phyloP scores from a whole-genome alignment of 2,888 invertebrate species.

The Drosophila algonquin region DNA sequence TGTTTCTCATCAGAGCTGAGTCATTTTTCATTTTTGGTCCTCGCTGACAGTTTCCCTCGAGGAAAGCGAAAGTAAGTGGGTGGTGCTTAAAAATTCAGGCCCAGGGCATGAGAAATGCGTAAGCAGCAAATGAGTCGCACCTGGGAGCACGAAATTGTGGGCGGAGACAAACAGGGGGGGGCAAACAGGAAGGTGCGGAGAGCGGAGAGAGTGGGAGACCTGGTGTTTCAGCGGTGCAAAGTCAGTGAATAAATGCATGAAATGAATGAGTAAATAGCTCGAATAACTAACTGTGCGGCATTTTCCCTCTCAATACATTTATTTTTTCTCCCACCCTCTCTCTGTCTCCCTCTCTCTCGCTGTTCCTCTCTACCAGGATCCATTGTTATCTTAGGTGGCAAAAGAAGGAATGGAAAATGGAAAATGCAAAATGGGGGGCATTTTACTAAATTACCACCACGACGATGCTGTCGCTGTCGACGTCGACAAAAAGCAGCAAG shows the following conservation, averaged over 20 bases:
- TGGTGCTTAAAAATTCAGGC: slow-evolving; percentile 62
- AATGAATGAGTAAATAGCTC: slow-evolving; percentile 78
- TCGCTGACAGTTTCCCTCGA: slow-evolving; percentile 61
- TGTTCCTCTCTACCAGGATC: neutral
- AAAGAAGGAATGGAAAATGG: neutral
- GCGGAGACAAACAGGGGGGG: neutral
- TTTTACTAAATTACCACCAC: slow-evolving; percentile 48
- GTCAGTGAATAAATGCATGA: slow-evolving; percentile 73
- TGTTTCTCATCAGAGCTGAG: slow-evolving; percentile 2
- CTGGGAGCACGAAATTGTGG: slow-evolving; percentile 31
- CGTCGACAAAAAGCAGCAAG: slow-evolving; percentile 23
- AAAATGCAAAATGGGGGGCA: neutral
- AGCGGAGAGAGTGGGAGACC: neutral
- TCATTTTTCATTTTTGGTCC: slow-evolving; percentile 61
- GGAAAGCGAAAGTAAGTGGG: slow-evolving; percentile 46
- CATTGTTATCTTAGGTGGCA: slow-evolving; percentile 17
- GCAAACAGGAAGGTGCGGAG: neutral
- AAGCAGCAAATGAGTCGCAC: slow-evolving; percentile 67
- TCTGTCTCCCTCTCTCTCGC: no score
- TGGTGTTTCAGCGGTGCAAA: neutral
- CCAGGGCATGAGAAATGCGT: slow-evolving; percentile 59
- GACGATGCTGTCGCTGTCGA: slow-evolving; percentile 35
- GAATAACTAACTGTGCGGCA: slow-evolving; percentile 72
- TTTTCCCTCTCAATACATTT: slow-evolving; percentile 46
- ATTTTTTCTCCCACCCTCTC: neutral